phyloP scores from a whole-genome alignment of 2,888 invertebrate species.

The Eupsilia transversa region DNA sequence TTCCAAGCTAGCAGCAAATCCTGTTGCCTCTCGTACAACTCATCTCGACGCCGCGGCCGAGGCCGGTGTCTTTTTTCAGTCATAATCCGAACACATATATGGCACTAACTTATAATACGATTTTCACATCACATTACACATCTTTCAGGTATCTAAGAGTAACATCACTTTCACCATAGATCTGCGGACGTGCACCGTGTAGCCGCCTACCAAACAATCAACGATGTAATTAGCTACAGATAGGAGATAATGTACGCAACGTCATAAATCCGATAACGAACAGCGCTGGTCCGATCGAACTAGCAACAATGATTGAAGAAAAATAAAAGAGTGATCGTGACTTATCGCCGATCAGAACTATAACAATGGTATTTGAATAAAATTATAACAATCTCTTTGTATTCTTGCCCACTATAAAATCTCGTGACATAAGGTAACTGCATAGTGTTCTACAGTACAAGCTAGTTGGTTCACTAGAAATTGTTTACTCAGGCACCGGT shows the following conservation, averaged over 20 bases:
- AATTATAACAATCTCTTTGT: conserved; percentile 52
- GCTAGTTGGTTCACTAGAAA: conserved; percentile 34
- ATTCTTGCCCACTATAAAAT: conserved; percentile 22
- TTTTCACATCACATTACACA: conserved; percentile 78
- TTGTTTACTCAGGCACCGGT: conserved; percentile 36
- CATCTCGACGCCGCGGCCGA: conserved; percentile 84
- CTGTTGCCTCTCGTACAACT: conserved; percentile 82
- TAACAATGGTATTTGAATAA: conserved; percentile 54
- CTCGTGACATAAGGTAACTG: conserved; percentile 30
- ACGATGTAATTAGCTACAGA: conserved; percentile 81
- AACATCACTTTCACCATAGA: conserved; percentile 72
- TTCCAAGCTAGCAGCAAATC: conserved; percentile 86
- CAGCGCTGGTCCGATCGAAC: conserved; percentile 67
- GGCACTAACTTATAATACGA: conserved; percentile 57
- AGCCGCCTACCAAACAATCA: conserved; percentile 79
- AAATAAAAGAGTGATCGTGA: conserved; percentile 58
- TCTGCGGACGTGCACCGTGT: conserved; percentile 84
- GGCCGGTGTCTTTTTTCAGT: conserved; percentile 80
- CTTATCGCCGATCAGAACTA: conserved; percentile 52
- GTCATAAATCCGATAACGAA: conserved; percentile 85
- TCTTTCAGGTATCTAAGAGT: conserved; percentile 57
- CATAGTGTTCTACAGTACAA: conserved; percentile 25
- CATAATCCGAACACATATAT: conserved; percentile 76
- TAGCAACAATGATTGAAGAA: conserved; percentile 67
- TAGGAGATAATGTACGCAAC: conserved; percentile 82